Evolutionary conservation across 2,797 vertebrate species (phyloP), one percentile per base, ranked within the genome.

Genomic region (Poliocrania exsul): DNA sequence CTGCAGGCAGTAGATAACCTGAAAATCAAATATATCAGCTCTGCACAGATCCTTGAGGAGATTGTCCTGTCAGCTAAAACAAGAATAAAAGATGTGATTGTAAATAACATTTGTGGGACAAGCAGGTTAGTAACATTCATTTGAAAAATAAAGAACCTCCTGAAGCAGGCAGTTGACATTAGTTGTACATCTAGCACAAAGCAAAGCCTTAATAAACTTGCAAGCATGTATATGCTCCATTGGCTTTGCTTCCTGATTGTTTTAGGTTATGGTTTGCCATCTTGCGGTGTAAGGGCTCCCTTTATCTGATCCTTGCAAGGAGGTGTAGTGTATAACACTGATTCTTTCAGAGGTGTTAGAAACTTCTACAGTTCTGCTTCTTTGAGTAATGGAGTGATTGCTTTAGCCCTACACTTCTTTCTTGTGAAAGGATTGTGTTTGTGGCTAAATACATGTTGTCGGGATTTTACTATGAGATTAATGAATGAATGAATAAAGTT

Each of bases 1-100:
- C 97, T 97, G 97, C 95, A 97, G 96, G 97, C 97, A 95, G 92
- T 96, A 97, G 97, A 97, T 97, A 97, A 97, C 96, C 94, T 96
- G 90, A 93, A 97, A 97, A 97, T 97, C 96, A 97, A 97, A 97
- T 97, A 95, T 88, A 98, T 97, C 93, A 93, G 86, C 77, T 96
- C 91, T 95, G 75, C 95, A 46, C 82, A 96, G 97, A 97, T 97
- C 90, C 95, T 97, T 94, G 95, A 97, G 96, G 92, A 98, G 96
- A 97, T 97, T 95, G 93, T 97, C 77, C 94, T 97, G 97, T 95
- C 94, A 96, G 82, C 96, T 95, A 95, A 97, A 97, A 88, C 94
- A 73, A 93, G 90, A 96, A 97, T 97, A 96, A 97, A 96, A 94
- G 78, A 88, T 95, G 93, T 95, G 92, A 96, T 95, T 95, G 92